Base-by-base conservation (phyloP, 1,140 invertebrate genomes). In the Papilio dardanus region DNA sequence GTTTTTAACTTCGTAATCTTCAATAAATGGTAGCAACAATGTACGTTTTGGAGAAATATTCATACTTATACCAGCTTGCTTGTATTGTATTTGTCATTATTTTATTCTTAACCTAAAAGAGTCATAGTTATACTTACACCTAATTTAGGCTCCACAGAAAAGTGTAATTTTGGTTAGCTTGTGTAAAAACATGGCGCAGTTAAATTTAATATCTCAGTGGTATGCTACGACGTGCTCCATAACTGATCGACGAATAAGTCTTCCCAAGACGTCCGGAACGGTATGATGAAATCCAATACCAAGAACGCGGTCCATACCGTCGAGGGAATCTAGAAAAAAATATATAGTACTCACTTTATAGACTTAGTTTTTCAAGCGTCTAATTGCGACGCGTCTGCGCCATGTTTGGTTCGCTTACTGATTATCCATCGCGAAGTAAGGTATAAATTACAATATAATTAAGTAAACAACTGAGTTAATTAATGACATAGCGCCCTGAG, bases 401-500 rank as follows among this genome's bases (percentile, higher is more conserved):
- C 88, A 77, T 91, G 87, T 88, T 79, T 40, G 86, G 84, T 77
- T 78, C 81, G 78, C 79, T 79, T 81, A 67, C 77, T 81, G 83
- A 84, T 83, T 84, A 81, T 77, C 81, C 30, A 79, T 40, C 31
- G 78, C 76, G 77, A 86, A 84, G 84, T 81, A 83, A 84, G 82
- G 77, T 83, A 83, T 83, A 85, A 87, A 88, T 86, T 81, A 83
- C 82, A 83, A 82, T 83, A 80, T 86, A 87, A 90, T 88, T 88
- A 85, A 86, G 79, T 77, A 85, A 80, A 82, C 79, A 76, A 79
- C 76, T 76, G 65, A 76, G 79, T 81, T 87, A 87, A 87, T 87
- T 84, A 83, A 83, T 77, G 75, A 69, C 76, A 79, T 79, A 83
- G 79, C 77, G 79, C 79, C 79, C 78, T 80, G 74, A 54, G 66